Evolutionary conservation across 2,113 vertebrate species (phyloP).

Genomic region (Phrynosoma platyrhinos): DNA sequence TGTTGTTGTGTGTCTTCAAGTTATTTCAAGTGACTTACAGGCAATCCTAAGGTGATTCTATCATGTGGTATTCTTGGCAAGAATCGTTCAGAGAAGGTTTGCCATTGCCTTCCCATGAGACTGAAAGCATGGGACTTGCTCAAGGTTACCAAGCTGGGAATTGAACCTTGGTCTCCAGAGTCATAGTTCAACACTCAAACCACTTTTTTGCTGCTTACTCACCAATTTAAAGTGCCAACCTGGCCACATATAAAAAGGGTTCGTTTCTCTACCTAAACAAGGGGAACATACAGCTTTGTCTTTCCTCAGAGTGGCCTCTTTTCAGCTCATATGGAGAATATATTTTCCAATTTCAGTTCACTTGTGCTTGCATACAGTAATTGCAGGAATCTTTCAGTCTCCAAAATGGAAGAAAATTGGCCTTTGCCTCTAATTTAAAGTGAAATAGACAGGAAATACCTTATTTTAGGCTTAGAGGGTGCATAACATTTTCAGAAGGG

Average conservation of each 20-base stretch:
- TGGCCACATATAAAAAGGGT: background rate
- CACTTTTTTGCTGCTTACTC: background rate
- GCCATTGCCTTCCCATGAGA: too few species aligned
- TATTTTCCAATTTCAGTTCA: slow-evolving; percentile 20
- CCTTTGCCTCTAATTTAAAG: slow-evolving; percentile 63
- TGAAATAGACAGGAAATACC: slow-evolving; percentile 69
- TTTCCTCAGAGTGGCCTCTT: slow-evolving; percentile 7
- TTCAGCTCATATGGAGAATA: slow-evolving; percentile 40
- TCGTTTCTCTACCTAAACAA: background rate
- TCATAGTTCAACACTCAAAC: too few species aligned
- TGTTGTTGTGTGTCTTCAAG: too few species aligned
- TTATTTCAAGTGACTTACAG: too few species aligned
- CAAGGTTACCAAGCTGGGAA: too few species aligned
- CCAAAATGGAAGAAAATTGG: slow-evolving; percentile 64
- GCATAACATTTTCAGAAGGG: slow-evolving; percentile 52
- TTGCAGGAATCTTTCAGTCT: slow-evolving; percentile 53
- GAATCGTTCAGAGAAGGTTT: too few species aligned
- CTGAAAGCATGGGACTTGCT: too few species aligned
- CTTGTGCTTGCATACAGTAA: slow-evolving; percentile 27
- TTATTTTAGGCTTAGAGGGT: slow-evolving; percentile 65
- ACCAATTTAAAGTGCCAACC: background rate
- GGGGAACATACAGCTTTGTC: background rate
- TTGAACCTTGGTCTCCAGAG: too few species aligned
- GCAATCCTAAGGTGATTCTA: too few species aligned
- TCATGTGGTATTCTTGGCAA: too few species aligned